Conservation (phyloP, 1,140 invertebrate genomes). For the Dendrolimus punctatus region DNA sequence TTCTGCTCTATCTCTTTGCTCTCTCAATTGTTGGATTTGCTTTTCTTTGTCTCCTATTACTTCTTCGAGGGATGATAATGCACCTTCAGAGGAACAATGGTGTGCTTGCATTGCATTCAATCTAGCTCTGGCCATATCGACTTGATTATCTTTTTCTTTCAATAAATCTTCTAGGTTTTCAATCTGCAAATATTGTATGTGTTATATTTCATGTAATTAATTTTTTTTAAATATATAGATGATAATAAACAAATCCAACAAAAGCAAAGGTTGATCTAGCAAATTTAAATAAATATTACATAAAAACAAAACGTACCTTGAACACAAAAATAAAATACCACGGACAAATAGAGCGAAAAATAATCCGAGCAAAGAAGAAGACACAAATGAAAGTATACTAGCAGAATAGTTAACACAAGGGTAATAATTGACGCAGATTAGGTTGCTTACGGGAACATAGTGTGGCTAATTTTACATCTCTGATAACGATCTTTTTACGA, state of each 20-base stretch:
- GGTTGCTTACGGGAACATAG: too few species aligned
- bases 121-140: slow-evolving; percentile 93
- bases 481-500: too few species aligned
- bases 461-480: too few species aligned
- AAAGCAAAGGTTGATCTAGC: slow-evolving; percentile 11
- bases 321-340: slow-evolving; percentile 6
- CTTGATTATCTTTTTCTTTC: slow-evolving; percentile 98
- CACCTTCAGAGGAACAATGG: slow-evolving; percentile 93
- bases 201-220: not conserved
- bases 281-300: slow-evolving; percentile 12
- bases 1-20: slow-evolving; percentile 95
- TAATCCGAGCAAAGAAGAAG: too few species aligned
- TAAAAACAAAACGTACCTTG: slow-evolving; percentile 13
- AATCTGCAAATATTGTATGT: slow-evolving; percentile 77
- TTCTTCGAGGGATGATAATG: slow-evolving; percentile 93
- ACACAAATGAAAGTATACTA: too few species aligned
- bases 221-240: not conserved
- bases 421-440: too few species aligned
- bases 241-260: slow-evolving; percentile 4
- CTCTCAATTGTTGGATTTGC: slow-evolving; percentile 90
- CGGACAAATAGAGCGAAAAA: not conserved
- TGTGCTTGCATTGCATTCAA: slow-evolving; percentile 93
- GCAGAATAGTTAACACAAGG: too few species aligned
- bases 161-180: slow-evolving; percentile 97
- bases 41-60: slow-evolving; percentile 97